Evolutionary conservation across 2,113 vertebrate species (phyloP).

Genomic region (Dromiciops gliroides): DNA sequence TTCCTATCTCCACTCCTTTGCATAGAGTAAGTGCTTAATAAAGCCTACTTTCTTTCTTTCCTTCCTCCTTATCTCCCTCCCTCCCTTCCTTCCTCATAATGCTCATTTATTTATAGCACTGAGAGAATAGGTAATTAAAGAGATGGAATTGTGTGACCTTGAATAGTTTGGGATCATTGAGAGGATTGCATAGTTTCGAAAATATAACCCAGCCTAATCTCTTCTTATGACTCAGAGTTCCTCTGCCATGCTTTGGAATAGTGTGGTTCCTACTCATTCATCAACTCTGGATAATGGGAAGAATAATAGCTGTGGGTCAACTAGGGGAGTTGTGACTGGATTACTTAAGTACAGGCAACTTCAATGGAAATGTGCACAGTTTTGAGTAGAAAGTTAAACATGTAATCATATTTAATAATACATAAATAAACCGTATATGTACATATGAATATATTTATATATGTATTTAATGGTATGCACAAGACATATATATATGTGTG

Average conservation of each 20-base stretch:
- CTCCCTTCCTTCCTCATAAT: too few species aligned
- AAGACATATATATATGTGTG: too few species aligned
- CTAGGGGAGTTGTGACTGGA: background rate
- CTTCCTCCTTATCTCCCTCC: too few species aligned
- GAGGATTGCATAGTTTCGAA: background rate
- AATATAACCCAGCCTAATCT: background rate
- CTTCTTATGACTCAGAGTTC: background rate
- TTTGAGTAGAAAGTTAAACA: background rate
- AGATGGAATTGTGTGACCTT: background rate
- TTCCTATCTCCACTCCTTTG: too few species aligned
- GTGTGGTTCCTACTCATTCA: background rate
- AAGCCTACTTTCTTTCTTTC: too few species aligned
- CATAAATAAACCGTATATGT: background rate
- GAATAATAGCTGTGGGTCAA: background rate
- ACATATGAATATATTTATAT: too few species aligned
- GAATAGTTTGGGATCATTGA: background rate
- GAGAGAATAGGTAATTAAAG: background rate
- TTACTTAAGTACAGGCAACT: background rate
- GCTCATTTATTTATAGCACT: background rate
- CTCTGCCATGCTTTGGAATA: background rate
- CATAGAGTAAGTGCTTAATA: too few species aligned
- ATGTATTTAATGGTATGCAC: too few species aligned
- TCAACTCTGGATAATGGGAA: background rate
- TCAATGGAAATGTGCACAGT: background rate
- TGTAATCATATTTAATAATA: background rate